A percentile compares a stretch with the other conserved stretches of the same genome.
Conservation (phyloP, 2,888 invertebrate species). For the Hermaeophaga mercurialis region DNA sequence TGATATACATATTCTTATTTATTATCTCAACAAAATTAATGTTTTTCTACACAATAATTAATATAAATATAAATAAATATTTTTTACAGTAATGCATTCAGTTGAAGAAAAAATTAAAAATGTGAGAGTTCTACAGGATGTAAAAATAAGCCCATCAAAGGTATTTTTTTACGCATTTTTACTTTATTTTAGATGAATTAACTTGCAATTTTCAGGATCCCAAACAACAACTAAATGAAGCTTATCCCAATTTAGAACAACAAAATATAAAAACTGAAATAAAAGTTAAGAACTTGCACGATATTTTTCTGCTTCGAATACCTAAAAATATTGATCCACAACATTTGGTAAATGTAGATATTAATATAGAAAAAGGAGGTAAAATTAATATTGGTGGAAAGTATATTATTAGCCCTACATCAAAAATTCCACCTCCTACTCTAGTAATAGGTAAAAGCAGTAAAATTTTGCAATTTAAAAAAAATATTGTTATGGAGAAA, state of each 20-base stretch:
- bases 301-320: conserved; percentile 37
- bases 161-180: conserved; percentile 1
- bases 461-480: conserved; percentile 36
- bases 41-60: background rate
- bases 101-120: conserved; percentile 16
- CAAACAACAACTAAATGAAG: conserved; percentile 19
- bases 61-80: background rate
- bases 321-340: conserved; percentile 41
- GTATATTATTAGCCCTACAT: conserved; percentile 38
- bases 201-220: conserved; percentile 14
- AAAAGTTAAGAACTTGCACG: conserved; percentile 27
- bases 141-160: conserved; percentile 15
- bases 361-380: conserved; percentile 36
- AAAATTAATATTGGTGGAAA: conserved; percentile 40
- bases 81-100: conserved; percentile 15
- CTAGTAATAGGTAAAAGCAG: conserved; percentile 28
- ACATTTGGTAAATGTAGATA: conserved; percentile 31
- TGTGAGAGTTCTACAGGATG: conserved; percentile 8
- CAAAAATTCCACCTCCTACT: conserved; percentile 31
- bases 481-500: conserved; percentile 39
- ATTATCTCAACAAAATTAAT: background rate
- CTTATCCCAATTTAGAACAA: conserved; percentile 24
- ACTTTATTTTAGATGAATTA: background rate
- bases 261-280: conserved; percentile 9
- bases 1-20: background rate